Base-by-base conservation (phyloP, 2,113 vertebrate genomes). In the Empidonax traillii region DNA sequence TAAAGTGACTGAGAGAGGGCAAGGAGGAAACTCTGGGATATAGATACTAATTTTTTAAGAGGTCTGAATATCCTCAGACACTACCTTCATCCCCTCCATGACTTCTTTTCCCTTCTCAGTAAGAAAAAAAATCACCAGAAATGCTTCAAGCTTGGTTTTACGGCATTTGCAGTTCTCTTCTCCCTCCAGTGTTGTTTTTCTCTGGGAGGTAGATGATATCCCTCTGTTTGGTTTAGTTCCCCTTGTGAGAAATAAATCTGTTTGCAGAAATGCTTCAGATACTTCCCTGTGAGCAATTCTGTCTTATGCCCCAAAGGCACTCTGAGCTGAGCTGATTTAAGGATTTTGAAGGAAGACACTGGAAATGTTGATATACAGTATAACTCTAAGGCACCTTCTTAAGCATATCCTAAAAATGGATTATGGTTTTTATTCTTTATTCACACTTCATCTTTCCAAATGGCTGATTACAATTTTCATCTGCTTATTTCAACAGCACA, bases 261-360 rank as follows among this genome's bases (percentile, higher is more conserved):
- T 77, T 94, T 88, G 81, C 79, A 93, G 90, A 88, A 96, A 86
- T 59, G 90, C 87, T 95, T 95, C 72, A 93, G 52, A 94, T 94
- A 68, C 65, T 84, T 95, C 52, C 75, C 90, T 90, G 65, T 59
- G 56, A 94, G 79, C 79, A 80, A 55, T 87, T 91, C 78, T 71
- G 49, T 71, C 59, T 86, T 69, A 74, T 65, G 93, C 87, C 96
- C 88, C 53, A 93, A 90, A 88, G 95, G 93, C 90, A 90, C 58
- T 81, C 90, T 96, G 85, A 90, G 88, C 95, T 93, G 93, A 95
- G 95, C 82, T 63, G 92, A 95, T 96, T 97, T 91, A 85, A 84
- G 93, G 85, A 96, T 96, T 96, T 95, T 96, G 59, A 52, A 92
- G 68, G 35, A 74, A 78, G 56, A 71, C 61, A 56, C 44, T 92